Conservation (phyloP, 2,888 invertebrate species). For the Salticus scenicus region DNA sequence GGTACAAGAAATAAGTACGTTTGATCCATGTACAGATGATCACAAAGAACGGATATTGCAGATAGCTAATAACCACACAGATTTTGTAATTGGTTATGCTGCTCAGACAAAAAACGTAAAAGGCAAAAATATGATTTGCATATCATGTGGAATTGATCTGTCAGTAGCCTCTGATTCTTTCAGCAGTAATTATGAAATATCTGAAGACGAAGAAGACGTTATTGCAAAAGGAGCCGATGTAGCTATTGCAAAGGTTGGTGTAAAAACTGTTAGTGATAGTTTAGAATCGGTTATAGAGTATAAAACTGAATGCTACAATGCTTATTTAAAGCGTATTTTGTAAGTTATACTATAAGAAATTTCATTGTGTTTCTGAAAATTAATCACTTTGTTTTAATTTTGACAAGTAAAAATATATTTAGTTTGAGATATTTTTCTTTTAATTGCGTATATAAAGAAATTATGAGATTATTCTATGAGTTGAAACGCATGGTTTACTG, state of each 20-base stretch:
- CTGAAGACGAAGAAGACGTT: constrained; percentile 88
- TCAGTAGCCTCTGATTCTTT: constrained; percentile 83
- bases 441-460: no score
- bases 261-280: constrained; percentile 80
- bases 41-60: constrained; percentile 80
- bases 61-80: constrained; percentile 82
- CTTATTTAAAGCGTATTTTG: constrained; percentile 76
- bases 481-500: no score
- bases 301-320: constrained; percentile 84
- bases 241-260: constrained; percentile 95
- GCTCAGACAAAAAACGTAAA: constrained; percentile 85
- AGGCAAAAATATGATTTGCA: constrained; percentile 74
- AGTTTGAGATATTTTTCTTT: no score
- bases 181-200: constrained; percentile 83
- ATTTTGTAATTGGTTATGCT: constrained; percentile 91
- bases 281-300: constrained; percentile 83
- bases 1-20: constrained; percentile 90
- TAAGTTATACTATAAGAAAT: no score
- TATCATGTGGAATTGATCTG: constrained; percentile 84
- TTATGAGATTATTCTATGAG: no score
- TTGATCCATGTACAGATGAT: constrained; percentile 77
- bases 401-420: no score
- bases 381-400: no score
- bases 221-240: constrained; percentile 89
- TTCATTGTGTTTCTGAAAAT: no score